These are phyloP conservation scores for Stenotaenia linearis DNA, from an alignment of 2,888 invertebrate genomes.

Conservation along the genomic window DNA sequence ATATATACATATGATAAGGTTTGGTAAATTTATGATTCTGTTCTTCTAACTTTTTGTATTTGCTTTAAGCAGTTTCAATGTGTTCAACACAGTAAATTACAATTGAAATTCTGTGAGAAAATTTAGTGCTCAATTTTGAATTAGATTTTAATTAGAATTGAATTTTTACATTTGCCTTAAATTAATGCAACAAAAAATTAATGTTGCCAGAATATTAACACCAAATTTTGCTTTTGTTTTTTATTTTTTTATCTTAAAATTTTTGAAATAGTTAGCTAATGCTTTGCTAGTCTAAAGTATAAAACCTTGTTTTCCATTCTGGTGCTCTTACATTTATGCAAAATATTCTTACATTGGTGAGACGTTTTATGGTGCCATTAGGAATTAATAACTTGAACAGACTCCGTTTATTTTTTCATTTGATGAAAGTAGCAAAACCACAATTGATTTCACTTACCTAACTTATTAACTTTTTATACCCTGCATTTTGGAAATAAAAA, in stretches of 20 bases:
- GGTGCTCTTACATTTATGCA: slow-evolving; percentile 24
- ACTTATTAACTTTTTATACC: background rate
- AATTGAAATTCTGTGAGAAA: background rate
- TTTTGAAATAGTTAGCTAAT: background rate
- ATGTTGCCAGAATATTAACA: background rate
- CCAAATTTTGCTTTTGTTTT: background rate
- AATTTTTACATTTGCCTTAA: slow-evolving; percentile 3
- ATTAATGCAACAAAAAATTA: background rate
- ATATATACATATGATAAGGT: background rate
- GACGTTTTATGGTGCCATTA: background rate
- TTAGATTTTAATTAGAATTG: background rate
- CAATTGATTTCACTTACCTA: background rate
- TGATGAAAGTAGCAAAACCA: background rate
- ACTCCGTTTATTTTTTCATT: background rate
- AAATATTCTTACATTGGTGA: slow-evolving; percentile 3
- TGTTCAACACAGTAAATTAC: background rate
- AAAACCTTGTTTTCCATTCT: background rate
- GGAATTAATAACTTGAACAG: background rate
- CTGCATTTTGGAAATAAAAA: background rate
- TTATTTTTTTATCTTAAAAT: background rate
- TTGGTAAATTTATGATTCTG: background rate
- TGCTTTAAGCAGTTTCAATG: background rate
- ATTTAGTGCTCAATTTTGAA: background rate
- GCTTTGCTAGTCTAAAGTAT: background rate
- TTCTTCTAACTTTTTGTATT: background rate